Base-by-base conservation (phyloP, 2,888 invertebrate genomes). In the Pimpla rufipes region DNA sequence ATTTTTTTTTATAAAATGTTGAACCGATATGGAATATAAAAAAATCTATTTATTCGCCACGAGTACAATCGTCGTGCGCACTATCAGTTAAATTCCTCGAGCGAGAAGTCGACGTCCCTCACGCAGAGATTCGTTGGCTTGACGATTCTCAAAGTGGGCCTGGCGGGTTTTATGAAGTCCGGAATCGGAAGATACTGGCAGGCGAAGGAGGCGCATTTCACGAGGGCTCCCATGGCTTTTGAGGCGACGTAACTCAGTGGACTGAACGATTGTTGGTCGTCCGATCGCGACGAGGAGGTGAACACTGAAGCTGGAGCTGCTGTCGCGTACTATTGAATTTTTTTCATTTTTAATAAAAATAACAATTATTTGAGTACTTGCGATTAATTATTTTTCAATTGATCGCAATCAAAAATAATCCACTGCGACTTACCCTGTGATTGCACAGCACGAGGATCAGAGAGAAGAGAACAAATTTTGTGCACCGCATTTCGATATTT, bases 171-270 rank as follows among this genome's bases (percentile, higher is more conserved):
- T 47, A 79, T 62, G 10, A 68, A 74, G n/a, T 84, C 79, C 21
- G 86, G 79, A 29, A 85, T 37, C 8, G 87, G 85, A 11, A 89
- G 21, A 73, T 50, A 84, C 45, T 88, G 81, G 13, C 78, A 86
- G 11, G 86, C 52, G 37, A 79, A 78, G 1, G 86, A 81, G 1
- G 85, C 86, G 13, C 74, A 83, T 57, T 80, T 87, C 16, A 87
- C 57, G 35, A 88, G n/a, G 2, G 68, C 79, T 29, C 85, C 79
- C 45, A 88, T 57, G 11, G 81, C 71, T 74, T 82, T 87, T 0
- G 82, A 77, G n/a, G 86, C 85, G 13, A 88, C 4, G 37, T 84
- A 81, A 76, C 71, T 68, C 8, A 85, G 47, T 5, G 78, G 81
- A 23, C 50, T 78, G 67, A 37, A 77, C 1, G 64, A 66, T 13